These are phyloP conservation scores for Synanthedon tipuliformis DNA, from an alignment of 2,888 invertebrate genomes.

Conservation along the genomic window DNA sequence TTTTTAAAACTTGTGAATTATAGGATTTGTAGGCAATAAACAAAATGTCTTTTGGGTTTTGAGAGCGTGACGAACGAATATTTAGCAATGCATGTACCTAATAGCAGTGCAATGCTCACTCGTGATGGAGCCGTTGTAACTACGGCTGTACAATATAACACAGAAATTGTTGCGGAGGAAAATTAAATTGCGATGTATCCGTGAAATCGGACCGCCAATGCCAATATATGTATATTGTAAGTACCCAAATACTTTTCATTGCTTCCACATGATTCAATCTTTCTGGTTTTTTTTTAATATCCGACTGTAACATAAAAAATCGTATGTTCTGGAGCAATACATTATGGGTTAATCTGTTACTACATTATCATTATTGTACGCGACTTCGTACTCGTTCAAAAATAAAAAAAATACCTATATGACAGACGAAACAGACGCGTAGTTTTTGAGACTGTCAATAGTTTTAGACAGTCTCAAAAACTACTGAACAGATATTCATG, in stretches of 20 bases:
- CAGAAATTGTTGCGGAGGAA: conserved; percentile 4
- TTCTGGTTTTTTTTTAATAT: neutral
- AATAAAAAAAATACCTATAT: no score
- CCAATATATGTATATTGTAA: conserved; percentile 17
- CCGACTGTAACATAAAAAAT: neutral
- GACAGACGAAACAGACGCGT: no score
- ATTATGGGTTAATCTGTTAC: no score
- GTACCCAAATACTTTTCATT: neutral
- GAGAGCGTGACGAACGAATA: conserved; percentile 34
- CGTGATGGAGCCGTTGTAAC: conserved; percentile 6
- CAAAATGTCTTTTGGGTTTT: conserved; percentile 21
- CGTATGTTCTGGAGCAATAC: no score
- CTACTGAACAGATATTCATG: no score
- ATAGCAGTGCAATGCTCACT: conserved; percentile 10
- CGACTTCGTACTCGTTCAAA: no score
- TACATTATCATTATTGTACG: no score
- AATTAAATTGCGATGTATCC: conserved; percentile 23
- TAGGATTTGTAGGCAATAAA: conserved; percentile 2
- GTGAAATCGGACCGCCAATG: conserved; percentile 38
- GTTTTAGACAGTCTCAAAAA: no score
- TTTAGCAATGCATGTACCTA: conserved; percentile 26
- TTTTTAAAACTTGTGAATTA: neutral
- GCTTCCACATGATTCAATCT: neutral
- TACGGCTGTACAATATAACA: conserved; percentile 8
- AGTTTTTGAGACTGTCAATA: no score